These are phyloP conservation scores for Panthera uncia DNA, from an alignment of 2,113 vertebrate species.

Conservation along the genomic window DNA sequence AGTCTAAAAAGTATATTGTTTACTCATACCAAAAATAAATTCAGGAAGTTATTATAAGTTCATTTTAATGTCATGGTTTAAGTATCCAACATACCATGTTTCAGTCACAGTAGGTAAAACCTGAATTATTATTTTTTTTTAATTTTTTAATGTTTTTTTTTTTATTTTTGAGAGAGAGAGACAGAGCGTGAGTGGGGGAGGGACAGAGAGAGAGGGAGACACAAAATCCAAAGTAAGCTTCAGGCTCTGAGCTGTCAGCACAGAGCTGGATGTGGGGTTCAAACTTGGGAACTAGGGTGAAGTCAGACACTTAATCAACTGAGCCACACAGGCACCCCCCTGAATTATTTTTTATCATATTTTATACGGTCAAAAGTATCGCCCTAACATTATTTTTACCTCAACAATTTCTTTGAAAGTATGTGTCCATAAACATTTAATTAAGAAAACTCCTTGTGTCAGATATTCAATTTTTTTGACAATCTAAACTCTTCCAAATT, in stretches of 20 bases:
- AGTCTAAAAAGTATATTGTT: slow-evolving; percentile 50
- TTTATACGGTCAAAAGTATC: background rate
- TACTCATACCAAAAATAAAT: slow-evolving; percentile 53
- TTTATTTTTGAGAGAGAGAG: no score
- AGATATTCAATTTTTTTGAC: background rate
- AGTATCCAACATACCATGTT: background rate
- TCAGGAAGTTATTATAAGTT: background rate
- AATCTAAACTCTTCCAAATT: background rate
- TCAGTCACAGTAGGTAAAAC: background rate
- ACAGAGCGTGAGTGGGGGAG: no score
- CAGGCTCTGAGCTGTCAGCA: no score
- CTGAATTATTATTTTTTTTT: background rate
- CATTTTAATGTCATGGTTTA: slow-evolving; percentile 8
- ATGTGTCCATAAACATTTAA: background rate
- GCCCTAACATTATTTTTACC: background rate
- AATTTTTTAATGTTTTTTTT: no score
- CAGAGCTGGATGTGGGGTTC: no score
- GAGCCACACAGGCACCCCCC: background rate
- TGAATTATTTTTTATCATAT: background rate
- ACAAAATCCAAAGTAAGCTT: no score
- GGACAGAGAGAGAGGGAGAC: no score
- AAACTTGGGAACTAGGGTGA: no score
- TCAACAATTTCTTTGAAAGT: slow-evolving; percentile 11
- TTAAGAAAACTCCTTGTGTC: slow-evolving; percentile 45
- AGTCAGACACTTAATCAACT: no score